A percentile compares a stretch with the other conserved stretches of the same genome.
phyloP scores from a whole-genome alignment of 2,888 invertebrate genomes.

The Nysson spinosus region DNA sequence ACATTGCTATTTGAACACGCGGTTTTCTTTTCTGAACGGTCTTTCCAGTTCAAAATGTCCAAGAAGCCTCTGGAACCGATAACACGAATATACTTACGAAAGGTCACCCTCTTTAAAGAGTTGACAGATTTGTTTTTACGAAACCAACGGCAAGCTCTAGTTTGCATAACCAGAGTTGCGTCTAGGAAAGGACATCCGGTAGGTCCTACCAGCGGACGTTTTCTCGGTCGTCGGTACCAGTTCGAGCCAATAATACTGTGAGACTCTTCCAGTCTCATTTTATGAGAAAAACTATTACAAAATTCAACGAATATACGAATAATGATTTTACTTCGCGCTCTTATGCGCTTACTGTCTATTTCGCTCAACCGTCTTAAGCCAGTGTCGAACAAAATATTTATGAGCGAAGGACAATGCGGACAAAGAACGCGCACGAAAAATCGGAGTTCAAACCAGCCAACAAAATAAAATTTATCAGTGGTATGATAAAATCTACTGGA shows the following conservation, averaged over 20 bases:
- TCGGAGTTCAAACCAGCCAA: slow-evolving; percentile 8
- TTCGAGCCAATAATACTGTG: slow-evolving; percentile 51
- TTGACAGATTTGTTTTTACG: slow-evolving; percentile 59
- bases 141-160: slow-evolving; percentile 69
- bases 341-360: background rate
- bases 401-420: slow-evolving; percentile 43
- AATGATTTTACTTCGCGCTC: background rate
- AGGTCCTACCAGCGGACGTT: slow-evolving; percentile 71
- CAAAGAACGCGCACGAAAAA: slow-evolving; percentile 25
- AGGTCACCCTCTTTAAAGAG: slow-evolving; percentile 59
- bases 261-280: slow-evolving; percentile 59
- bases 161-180: slow-evolving; percentile 66
- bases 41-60: background rate
- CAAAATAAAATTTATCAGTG: background rate
- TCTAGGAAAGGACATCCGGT: slow-evolving; percentile 73
- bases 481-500: too few species aligned
- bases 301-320: background rate
- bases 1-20: background rate
- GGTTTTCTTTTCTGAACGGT: background rate
- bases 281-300: slow-evolving; percentile 6
- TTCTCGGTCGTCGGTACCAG: slow-evolving; percentile 67
- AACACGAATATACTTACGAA: slow-evolving; percentile 66
- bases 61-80: background rate
- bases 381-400: slow-evolving; percentile 47
- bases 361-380: slow-evolving; percentile 17